Evolutionary conservation across 2,797 vertebrate species (phyloP).

Genomic region (Paratrypauchen microcephalus): DNA sequence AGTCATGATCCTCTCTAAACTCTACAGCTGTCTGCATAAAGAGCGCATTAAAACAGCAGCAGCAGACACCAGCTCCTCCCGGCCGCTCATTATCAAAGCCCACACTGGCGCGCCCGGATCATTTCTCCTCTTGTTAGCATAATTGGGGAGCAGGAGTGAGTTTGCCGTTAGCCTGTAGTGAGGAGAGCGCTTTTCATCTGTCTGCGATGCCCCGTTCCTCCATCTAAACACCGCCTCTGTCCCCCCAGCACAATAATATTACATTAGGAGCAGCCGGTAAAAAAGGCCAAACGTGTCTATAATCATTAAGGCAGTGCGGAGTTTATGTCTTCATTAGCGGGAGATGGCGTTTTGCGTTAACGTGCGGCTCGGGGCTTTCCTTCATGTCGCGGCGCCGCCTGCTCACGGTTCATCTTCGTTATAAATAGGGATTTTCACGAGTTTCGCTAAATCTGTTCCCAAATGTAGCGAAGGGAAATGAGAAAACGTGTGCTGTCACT

Average conservation of each 20-base stretch:
- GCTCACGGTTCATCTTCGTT: slow-evolving; percentile 31
- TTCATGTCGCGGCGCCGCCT: slow-evolving; percentile 18
- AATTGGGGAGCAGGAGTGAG: slow-evolving; percentile 75
- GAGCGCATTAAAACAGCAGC: slow-evolving; percentile 51
- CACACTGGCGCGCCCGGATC: slow-evolving; percentile 54
- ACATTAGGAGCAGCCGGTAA: slow-evolving; percentile 58
- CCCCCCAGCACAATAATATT: slow-evolving; percentile 65
- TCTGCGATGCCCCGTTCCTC: slow-evolving; percentile 59
- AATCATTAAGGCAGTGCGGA: slow-evolving; percentile 68
- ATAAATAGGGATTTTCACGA: background rate
- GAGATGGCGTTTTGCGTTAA: slow-evolving; percentile 38
- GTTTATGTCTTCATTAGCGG: slow-evolving; percentile 69
- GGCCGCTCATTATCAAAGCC: slow-evolving; percentile 64
- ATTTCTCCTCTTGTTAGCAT: slow-evolving; percentile 74
- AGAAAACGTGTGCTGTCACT: background rate
- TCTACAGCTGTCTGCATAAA: slow-evolving; percentile 26
- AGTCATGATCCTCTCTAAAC: slow-evolving; percentile 34
- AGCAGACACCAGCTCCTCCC: slow-evolving; percentile 54
- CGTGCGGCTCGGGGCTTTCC: slow-evolving; percentile 38
- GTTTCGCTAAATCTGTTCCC: background rate
- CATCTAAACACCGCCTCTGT: slow-evolving; percentile 62
- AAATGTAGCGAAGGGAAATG: background rate
- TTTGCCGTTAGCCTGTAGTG: slow-evolving; percentile 66
- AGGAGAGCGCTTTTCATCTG: slow-evolving; percentile 68
- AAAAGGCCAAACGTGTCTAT: slow-evolving; percentile 68